phyloP scores from a whole-genome alignment of 2,797 vertebrate species.

The Anas capensis region DNA sequence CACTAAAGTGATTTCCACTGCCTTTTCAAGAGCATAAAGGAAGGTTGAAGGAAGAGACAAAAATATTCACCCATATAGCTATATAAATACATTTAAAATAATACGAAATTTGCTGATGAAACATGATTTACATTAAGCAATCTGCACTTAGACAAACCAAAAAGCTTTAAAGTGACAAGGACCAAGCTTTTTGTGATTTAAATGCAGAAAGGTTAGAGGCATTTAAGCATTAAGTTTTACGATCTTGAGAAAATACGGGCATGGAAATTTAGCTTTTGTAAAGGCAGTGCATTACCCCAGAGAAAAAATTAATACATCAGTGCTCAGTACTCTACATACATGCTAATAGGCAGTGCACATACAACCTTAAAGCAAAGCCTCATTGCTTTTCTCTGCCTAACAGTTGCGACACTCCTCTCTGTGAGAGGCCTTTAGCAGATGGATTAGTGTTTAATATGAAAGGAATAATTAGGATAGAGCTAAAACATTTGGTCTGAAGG shows the following conservation, averaged over 20 bases:
- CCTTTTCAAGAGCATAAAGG: conserved; percentile 75
- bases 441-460: conserved; percentile 76
- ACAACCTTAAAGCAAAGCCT: conserved; percentile 73
- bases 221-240: not conserved
- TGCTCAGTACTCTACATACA: conserved; percentile 71
- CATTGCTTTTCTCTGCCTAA: conserved; percentile 62
- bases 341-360: conserved; percentile 74
- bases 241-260: not conserved
- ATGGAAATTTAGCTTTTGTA: conserved; percentile 71
- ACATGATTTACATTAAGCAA: not conserved
- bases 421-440: conserved; percentile 66
- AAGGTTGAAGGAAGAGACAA: not conserved
- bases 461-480: conserved; percentile 69
- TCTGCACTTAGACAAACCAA: conserved; percentile 42
- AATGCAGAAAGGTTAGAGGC: conserved; percentile 51
- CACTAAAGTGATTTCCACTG: conserved; percentile 69
- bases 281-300: conserved; percentile 77
- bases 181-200: conserved; percentile 54
- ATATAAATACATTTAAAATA: not conserved
- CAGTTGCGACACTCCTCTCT: conserved; percentile 23
- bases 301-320: conserved; percentile 74
- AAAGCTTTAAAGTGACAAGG: conserved; percentile 32
- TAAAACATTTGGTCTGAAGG: conserved; percentile 70
- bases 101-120: not conserved
- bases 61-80: not conserved